Evolutionary conservation across 2,888 invertebrate genomes (phyloP), one percentile per base, ranked within the genome.

Genomic region (Eutolmus rufibarbis): DNA sequence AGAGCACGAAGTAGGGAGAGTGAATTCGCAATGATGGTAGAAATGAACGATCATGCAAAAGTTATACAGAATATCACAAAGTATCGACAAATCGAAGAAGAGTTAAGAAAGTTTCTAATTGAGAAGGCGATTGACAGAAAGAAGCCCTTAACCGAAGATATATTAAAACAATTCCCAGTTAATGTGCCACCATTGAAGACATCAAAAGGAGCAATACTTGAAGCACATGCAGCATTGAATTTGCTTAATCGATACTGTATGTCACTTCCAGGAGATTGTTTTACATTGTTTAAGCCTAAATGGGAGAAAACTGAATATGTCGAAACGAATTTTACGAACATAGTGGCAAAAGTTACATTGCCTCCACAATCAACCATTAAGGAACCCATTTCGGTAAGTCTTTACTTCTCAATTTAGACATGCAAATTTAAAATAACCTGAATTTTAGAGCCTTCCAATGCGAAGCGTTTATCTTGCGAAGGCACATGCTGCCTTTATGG

Each of bases 201-300:
- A 56, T 46, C 88, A 19, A 89, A 85, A 37, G 92, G 92, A 1
- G 87, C 87, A 19, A n/a, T 89, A 8, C 90, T 90, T 28, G 89
- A 90, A 86, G 89, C 90, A 56, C 90, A 90, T 76, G 89, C 85
- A 2, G 91, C 91, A 0, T 40, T 92, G 5, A 5, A 86, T 2
- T 91, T 97, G 5, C 91, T 98, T 16, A 95, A 96, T 92, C 94
- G 95, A 89, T 99, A 99, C 92, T 98, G 98, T 92, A 93, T 93
- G 16, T 93, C 94, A 74, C 93, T 99, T 79, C 96, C 96, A 0
- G 94, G 95, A 89, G 98, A 98, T 92, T 94, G 95, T 66, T 98
- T 96, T 92, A 96, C 97, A 0, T 91, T 93, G 0, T 82, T 91
- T 89, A 5, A 93, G 91, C 57, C 93, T 90, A 91, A 94, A 93